Evolutionary conservation across 2,797 vertebrate species (phyloP).

Genomic region (Holocentrus rufus): DNA sequence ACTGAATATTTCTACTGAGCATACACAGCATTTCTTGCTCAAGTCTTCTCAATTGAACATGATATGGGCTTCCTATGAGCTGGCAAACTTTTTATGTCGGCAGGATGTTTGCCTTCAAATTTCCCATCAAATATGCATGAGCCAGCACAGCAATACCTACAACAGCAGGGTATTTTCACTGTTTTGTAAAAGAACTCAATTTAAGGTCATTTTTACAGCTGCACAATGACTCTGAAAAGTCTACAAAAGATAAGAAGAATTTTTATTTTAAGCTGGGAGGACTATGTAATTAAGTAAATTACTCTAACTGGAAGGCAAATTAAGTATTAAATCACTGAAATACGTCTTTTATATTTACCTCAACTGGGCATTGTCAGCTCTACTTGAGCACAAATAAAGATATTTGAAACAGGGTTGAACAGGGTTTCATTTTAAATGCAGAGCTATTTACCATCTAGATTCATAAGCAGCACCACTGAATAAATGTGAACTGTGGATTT

Average conservation of each 20-base stretch:
- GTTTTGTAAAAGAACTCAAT: no score
- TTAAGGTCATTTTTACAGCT: neutral
- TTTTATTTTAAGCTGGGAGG: neutral
- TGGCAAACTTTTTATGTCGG: no score
- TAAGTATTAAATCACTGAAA: slow-evolving; percentile 9
- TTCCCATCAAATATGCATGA: no score
- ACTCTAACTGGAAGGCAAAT: neutral
- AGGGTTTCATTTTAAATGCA: slow-evolving; percentile 9
- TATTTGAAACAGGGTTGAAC: neutral
- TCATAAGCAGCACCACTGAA: neutral
- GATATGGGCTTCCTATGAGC: no score
- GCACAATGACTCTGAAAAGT: no score
- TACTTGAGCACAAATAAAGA: neutral
- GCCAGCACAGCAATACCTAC: no score
- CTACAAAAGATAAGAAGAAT: neutral
- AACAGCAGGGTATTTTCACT: no score
- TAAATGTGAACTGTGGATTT: slow-evolving; percentile 16
- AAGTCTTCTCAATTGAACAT: no score
- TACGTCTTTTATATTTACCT: neutral
- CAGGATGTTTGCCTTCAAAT: no score
- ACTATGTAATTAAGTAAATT: neutral
- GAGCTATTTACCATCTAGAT: slow-evolving; percentile 21
- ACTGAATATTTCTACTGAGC: no score
- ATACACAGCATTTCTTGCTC: no score
- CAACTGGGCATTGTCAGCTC: neutral